phyloP scores from a whole-genome alignment of 2,888 invertebrate species.

The Idaea dimidiata region DNA sequence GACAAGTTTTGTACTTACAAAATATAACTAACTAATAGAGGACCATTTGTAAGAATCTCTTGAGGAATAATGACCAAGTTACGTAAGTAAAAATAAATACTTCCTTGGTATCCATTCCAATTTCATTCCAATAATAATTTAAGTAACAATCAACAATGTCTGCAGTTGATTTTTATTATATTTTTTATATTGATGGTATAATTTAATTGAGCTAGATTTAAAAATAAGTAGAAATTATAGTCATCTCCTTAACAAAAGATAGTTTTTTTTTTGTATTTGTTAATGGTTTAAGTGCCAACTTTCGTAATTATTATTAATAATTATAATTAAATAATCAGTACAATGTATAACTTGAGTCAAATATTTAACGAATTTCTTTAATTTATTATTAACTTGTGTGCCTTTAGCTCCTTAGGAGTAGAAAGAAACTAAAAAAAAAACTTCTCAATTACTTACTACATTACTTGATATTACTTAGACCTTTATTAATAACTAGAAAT shows the following conservation, averaged over 20 bases:
- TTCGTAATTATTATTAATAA: neutral
- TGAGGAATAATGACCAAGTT: neutral
- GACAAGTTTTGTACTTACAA: constrained; percentile 1
- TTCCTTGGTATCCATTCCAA: neutral
- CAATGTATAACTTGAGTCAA: constrained; percentile 1
- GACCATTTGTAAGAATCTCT: neutral
- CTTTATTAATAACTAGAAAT: neutral
- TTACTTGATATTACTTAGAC: neutral
- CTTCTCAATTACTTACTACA: neutral
- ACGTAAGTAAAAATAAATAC: neutral
- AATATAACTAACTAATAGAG: neutral
- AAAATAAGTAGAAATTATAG: neutral
- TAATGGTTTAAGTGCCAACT: neutral
- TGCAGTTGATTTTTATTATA: neutral
- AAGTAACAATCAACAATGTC: neutral
- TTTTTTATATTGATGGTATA: too few relatives aligned
- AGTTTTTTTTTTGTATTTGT: neutral
- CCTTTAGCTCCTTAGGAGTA: constrained; percentile 3
- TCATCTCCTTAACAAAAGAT: neutral
- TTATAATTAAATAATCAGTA: neutral
- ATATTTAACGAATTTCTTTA: constrained; percentile 1
- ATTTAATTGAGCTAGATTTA: neutral
- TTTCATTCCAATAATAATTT: neutral
- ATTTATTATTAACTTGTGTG: constrained; percentile 2
- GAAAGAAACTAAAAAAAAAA: neutral